A percentile compares a stretch with the other conserved stretches of the same genome.
Evolutionary conservation across 2,888 invertebrate species (phyloP).

Genomic region (Petrolisthes cinctipes): DNA sequence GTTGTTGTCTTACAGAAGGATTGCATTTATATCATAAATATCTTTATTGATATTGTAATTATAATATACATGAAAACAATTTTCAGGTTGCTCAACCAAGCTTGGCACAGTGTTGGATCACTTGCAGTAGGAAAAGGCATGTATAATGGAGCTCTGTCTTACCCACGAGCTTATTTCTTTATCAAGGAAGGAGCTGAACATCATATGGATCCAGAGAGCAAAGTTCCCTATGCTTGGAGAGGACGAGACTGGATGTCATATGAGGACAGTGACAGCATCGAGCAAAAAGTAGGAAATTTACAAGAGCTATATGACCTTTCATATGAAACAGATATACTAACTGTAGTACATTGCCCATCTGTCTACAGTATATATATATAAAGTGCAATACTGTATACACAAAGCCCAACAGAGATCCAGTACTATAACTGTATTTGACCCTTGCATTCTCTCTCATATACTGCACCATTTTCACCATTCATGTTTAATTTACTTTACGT

Average conservation of each 20-base stretch:
- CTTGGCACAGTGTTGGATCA: conserved; percentile 44
- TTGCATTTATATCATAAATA: background rate
- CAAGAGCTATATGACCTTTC: too few species aligned
- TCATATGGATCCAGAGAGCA: conserved; percentile 78
- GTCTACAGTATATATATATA: too few species aligned
- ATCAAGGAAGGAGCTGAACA: conserved; percentile 72
- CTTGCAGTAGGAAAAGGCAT: conserved; percentile 55
- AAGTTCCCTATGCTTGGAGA: conserved; percentile 82
- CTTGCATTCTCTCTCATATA: too few species aligned
- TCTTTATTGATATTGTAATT: background rate
- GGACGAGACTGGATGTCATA: conserved; percentile 85
- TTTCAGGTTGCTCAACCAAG: conserved; percentile 42
- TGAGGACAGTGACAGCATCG: conserved; percentile 80
- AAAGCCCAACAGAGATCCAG: too few species aligned
- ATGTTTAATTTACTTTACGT: too few species aligned
- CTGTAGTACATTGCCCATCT: too few species aligned
- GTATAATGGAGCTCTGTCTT: conserved; percentile 78
- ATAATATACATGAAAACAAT: background rate
- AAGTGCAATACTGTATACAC: too few species aligned
- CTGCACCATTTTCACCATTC: too few species aligned
- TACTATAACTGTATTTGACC: too few species aligned
- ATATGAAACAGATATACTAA: too few species aligned
- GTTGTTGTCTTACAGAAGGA: too few species aligned
- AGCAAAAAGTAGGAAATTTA: conserved; percentile 74
- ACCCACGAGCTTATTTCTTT: conserved; percentile 80